These are phyloP conservation scores for Natrix natrix DNA, from an alignment of 2,797 vertebrate species.

Conservation along the genomic window DNA sequence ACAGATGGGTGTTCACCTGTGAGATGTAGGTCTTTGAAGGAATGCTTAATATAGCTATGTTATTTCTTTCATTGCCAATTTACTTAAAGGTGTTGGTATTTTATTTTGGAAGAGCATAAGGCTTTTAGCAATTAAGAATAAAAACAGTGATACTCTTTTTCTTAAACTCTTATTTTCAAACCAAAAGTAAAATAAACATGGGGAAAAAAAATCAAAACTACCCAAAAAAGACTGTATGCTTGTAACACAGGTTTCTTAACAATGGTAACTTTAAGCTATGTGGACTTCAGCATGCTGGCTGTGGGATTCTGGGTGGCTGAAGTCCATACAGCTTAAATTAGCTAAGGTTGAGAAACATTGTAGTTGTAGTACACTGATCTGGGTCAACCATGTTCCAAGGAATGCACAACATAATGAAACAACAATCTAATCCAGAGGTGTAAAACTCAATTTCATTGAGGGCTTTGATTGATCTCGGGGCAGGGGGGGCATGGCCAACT, in stretches of 20 bases:
- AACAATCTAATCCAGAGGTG: not conserved
- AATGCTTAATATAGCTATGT: not conserved
- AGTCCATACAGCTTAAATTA: not conserved
- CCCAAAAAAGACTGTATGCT: not conserved
- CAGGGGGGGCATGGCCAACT: no score
- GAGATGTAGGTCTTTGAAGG: not conserved
- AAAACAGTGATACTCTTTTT: not conserved
- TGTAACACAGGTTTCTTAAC: not conserved
- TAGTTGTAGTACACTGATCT: not conserved
- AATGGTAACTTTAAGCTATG: no score
- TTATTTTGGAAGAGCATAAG: conserved; percentile 14
- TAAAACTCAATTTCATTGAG: no score
- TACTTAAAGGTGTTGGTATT: not conserved
- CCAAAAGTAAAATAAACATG: not conserved
- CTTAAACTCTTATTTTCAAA: not conserved
- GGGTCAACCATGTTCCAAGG: not conserved
- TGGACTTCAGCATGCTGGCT: not conserved
- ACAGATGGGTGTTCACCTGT: conserved; percentile 16
- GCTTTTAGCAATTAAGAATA: conserved; percentile 18
- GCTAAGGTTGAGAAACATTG: not conserved
- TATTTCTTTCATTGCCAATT: conserved; percentile 1
- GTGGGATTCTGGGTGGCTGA: not conserved
- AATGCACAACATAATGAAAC: not conserved
- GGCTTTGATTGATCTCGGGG: no score
- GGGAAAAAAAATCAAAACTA: not conserved